A percentile compares a stretch with the other conserved stretches of the same genome.
Evolutionary conservation across 1,140 invertebrate species (phyloP).

Genomic region (Drosophila obscura): DNA sequence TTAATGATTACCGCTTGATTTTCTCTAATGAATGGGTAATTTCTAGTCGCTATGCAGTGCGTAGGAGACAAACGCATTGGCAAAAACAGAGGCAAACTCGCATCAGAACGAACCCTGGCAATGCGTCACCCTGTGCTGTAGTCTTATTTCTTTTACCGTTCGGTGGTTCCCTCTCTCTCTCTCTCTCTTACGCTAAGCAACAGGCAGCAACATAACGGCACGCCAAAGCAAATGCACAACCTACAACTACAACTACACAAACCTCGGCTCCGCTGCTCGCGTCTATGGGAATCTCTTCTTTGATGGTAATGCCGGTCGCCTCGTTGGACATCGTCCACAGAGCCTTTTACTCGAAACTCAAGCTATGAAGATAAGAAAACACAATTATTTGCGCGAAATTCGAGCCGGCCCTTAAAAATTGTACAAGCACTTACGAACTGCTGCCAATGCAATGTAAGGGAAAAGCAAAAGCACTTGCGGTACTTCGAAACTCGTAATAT

Average conservation of each 20-base stretch:
- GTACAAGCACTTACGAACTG: slow-evolving; percentile 1
- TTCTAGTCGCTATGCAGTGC: too few relatives aligned
- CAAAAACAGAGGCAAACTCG: background rate
- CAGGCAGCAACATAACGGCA: background rate
- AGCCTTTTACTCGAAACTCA: background rate
- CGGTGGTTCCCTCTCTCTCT: background rate
- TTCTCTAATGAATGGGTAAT: too few relatives aligned
- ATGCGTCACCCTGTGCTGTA: too few relatives aligned
- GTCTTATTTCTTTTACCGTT: too few relatives aligned
- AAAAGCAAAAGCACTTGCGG: too few relatives aligned
- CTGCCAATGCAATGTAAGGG: too few relatives aligned
- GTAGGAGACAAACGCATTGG: background rate
- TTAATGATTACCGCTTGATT: too few relatives aligned
- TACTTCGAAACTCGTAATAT: too few relatives aligned
- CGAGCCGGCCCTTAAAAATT: background rate
- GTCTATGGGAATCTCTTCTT: slow-evolving; percentile 27
- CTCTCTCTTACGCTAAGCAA: background rate
- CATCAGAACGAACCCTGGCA: background rate
- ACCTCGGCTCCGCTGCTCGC: slow-evolving; percentile 39
- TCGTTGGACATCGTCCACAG: slow-evolving; percentile 49
- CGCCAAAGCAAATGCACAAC: too few relatives aligned
- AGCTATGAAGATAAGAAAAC: background rate
- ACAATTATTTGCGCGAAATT: too few relatives aligned
- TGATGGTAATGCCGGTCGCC: slow-evolving; percentile 41
- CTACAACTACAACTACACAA: slow-evolving; percentile 3